These are phyloP conservation scores for Epinotia demarniana DNA, from an alignment of 2,888 invertebrate genomes.

Conservation along the genomic window DNA sequence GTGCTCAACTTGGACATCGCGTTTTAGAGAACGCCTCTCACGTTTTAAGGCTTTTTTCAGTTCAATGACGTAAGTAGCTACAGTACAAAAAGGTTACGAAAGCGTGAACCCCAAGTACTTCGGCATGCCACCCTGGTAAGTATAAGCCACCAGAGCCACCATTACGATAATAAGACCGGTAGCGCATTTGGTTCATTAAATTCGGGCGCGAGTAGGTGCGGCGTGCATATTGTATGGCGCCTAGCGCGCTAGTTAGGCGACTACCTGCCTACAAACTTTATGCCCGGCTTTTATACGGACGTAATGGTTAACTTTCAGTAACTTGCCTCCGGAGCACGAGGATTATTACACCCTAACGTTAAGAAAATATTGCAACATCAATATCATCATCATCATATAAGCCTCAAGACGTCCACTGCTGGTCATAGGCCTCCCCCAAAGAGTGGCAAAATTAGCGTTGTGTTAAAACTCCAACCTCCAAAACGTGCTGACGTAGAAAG, in stretches of 20 bases:
- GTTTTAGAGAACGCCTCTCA: too few species aligned
- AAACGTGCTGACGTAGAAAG: too few species aligned
- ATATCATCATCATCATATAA: neutral
- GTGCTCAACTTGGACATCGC: too few species aligned
- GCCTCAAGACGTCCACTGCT: too few species aligned
- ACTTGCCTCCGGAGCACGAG: neutral
- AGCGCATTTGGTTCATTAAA: constrained; percentile 16
- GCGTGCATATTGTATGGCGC: constrained; percentile 31
- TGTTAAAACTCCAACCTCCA: too few species aligned
- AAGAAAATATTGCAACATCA: neutral
- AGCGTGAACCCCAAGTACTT: neutral
- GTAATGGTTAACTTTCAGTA: constrained; percentile 3
- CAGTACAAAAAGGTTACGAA: neutral
- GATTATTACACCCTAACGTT: neutral
- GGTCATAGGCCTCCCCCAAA: too few species aligned
- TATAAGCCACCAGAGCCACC: neutral
- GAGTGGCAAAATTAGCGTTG: too few species aligned
- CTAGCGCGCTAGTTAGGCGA: neutral
- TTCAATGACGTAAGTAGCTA: neutral
- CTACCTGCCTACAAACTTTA: constrained; percentile 14
- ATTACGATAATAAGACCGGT: constrained; percentile 3
- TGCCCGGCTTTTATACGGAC: neutral
- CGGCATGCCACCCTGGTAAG: neutral
- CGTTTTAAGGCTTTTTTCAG: too few species aligned
- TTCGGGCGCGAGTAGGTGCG: constrained; percentile 5